phyloP scores from a whole-genome alignment of 2,113 vertebrate species.

The Leucopsar rothschildi region DNA sequence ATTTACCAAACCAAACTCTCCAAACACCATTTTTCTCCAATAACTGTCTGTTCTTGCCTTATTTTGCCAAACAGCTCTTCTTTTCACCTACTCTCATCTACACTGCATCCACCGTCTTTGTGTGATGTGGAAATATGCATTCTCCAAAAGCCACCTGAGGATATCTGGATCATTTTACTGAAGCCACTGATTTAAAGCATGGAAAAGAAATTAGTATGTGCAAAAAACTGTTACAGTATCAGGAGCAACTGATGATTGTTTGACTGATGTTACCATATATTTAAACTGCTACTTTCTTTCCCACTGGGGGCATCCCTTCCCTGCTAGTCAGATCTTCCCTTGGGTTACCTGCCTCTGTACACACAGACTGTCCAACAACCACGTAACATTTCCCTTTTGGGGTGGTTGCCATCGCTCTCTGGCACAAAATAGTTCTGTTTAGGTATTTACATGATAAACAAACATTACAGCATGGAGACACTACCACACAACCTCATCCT shows the following conservation, averaged over 20 bases:
- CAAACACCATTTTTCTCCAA: neutral
- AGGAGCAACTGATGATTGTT: neutral
- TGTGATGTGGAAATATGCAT: neutral
- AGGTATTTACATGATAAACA: neutral
- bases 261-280: neutral
- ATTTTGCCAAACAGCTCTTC: neutral
- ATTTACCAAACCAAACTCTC: neutral
- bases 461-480: neutral
- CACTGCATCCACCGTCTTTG: neutral
- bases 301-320: neutral
- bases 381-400: rapidly evolving
- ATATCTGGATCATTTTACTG: neutral
- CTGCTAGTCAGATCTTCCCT: neutral
- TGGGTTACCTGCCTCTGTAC: neutral
- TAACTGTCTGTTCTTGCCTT: neutral
- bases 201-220: neutral
- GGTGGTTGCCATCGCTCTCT: rapidly evolving
- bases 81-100: neutral
- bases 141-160: neutral
- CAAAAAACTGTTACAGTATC: neutral
- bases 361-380: rapidly evolving
- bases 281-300: neutral
- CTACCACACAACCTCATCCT: neutral
- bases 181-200: neutral
- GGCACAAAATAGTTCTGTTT: neutral